Percentiles rank a stretch among this genome's conserved stretches.
Conservation (phyloP, 2,888 invertebrate genomes). For the Steromphala cineraria region DNA sequence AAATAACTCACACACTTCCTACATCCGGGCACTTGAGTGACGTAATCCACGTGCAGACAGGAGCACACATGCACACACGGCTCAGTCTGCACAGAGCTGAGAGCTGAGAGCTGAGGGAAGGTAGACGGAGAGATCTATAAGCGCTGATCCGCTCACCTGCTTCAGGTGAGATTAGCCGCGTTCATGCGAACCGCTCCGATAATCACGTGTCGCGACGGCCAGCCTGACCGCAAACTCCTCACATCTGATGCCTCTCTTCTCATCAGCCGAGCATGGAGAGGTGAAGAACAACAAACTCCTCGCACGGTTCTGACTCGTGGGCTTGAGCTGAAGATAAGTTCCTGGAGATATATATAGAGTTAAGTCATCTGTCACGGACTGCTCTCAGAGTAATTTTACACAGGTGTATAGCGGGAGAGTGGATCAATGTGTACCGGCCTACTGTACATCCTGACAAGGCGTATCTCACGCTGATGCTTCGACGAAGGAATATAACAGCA, state of each 20-base stretch:
- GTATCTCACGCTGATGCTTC: too few species aligned
- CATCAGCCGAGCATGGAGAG: too few species aligned
- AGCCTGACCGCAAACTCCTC: not conserved
- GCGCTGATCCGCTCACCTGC: not conserved
- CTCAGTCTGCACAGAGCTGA: not conserved
- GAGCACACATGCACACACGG: not conserved
- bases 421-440: too few species aligned
- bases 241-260: too few species aligned
- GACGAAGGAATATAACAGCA: too few species aligned
- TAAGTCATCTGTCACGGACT: not conserved
- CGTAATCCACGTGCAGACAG: conserved; percentile 6
- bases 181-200: not conserved
- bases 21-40: not conserved
- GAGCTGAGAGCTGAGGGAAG: not conserved
- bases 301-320: too few species aligned
- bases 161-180: not conserved
- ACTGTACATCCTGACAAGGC: too few species aligned
- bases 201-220: not conserved
- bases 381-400: not conserved
- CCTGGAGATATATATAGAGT: not conserved
- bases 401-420: not conserved
- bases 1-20: not conserved
- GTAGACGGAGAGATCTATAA: not conserved
- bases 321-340: too few species aligned
- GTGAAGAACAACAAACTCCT: too few species aligned